Percentiles rank a stretch among this genome's conserved stretches.
phyloP scores from a whole-genome alignment of 2,888 invertebrate genomes.

The Cheilosia soror region DNA sequence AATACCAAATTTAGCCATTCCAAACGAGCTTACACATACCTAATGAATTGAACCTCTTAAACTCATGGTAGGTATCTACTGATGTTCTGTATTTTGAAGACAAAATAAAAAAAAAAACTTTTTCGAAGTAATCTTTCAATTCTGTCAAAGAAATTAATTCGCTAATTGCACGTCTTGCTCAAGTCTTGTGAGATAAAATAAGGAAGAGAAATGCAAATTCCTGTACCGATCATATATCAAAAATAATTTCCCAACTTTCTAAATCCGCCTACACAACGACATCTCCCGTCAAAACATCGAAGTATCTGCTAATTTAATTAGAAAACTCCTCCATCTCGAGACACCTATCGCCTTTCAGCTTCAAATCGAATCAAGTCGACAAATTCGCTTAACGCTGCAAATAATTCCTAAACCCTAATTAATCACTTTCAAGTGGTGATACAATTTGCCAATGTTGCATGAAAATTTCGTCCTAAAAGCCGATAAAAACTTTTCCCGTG shows the following conservation, averaged over 20 bases:
- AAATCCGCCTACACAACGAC: neutral
- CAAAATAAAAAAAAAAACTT: neutral
- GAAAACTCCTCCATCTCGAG: slow-evolving; percentile 46
- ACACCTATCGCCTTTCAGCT: slow-evolving; percentile 48
- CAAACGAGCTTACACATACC: neutral
- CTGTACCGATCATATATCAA: too few species aligned
- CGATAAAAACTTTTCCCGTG: slow-evolving; percentile 44
- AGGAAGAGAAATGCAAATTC: too few species aligned
- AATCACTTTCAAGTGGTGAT: slow-evolving; percentile 49
- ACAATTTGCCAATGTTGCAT: slow-evolving; percentile 50
- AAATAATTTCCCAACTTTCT: neutral
- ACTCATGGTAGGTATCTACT: too few species aligned
- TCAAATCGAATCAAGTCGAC: slow-evolving; percentile 53
- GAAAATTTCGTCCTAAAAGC: slow-evolving; percentile 44
- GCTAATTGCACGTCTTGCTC: neutral
- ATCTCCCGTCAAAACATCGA: slow-evolving; percentile 22
- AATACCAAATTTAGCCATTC: too few species aligned
- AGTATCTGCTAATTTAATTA: slow-evolving; percentile 54
- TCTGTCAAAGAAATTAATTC: neutral
- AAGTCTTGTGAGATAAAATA: too few species aligned
- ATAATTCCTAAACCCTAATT: slow-evolving; percentile 64
- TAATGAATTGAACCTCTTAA: neutral
- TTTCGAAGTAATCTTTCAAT: neutral
- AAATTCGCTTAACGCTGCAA: slow-evolving; percentile 68
- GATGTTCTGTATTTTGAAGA: too few species aligned